Base-by-base conservation (phyloP, 2,797 vertebrate species). In the Neosilurus hyrtlii region DNA sequence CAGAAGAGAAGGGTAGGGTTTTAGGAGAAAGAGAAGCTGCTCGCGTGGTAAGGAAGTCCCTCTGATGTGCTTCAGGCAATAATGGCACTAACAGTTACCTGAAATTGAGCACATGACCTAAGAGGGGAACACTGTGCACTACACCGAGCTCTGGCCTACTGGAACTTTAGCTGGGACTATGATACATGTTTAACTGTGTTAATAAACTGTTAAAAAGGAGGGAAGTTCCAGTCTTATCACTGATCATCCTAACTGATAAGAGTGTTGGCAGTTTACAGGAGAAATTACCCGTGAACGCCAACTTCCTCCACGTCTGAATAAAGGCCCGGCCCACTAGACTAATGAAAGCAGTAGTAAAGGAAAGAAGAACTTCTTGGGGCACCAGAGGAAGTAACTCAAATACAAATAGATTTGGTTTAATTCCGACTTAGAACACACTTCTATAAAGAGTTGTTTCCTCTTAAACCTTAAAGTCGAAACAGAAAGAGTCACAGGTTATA, bases 221-320 rank as follows among this genome's bases (percentile, higher is more conserved):
- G 67, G 67, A 79, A 22, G n/a, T 80, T 78, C 10, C 15, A 59
- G 72, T 10, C 15, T 72, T 57, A 78, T 85, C 79, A 49, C 22
- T 30, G 35, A 81, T 76, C 37, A 16, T n/a, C 59, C 12, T 26
- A 54, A 49, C 37, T 68, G 76, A 83, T 87, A 73, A 83, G 20
- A 63, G 14, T 37, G 35, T 74, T 80, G 51, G 51, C 77, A 59
- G 49, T 30, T 35, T 75, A 79, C 49, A 84, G 51, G 71, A 83
- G 82, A 73, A 88, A 76, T 79, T 74, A 68, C 70, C 68, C 75
- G 66, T 66, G 14, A 82, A 37, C 70, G 24, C 22, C 16, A 30
- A 80, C 81, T 76, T 85, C 70, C 83, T 79, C 79, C 62, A 71
- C 3, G 9, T 78, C 37, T 51, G 37, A 63, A n/a, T 10, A 49